Base-by-base conservation (phyloP, 2,113 vertebrate genomes). In the Ramphastos sulfuratus region DNA sequence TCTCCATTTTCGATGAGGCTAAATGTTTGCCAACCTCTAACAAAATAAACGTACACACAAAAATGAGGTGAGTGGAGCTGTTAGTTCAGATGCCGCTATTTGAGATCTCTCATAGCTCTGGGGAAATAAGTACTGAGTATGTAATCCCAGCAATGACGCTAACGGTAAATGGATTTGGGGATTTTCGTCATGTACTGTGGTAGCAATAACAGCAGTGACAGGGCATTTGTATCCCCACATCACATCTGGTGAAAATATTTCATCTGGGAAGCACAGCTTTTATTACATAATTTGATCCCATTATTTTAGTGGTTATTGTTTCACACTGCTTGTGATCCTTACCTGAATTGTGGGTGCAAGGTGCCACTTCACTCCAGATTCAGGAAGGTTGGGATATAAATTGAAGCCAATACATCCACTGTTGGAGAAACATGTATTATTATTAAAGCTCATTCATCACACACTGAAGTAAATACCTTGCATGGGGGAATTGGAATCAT, bases 391-490 rank as follows among this genome's bases (percentile, higher is more conserved):
- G 84, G 90, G 79, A 66, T 95, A 94, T 33, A 66, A 96, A 95
- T 94, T 95, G 93, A 91, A 95, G 83, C 87, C 30, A 60, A 95
- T 94, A 90, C 73, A 95, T 96, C 87, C 71, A 50, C 95, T 94
- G 87, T 96, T 4, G 5, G 87, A 85, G 94, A 93, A 97, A 96
- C 69, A 54, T 84, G 92, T 87, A 97, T 97, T 96, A 94, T 97
- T 97, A 97, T 97, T 98, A 97, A 97, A 97, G 96, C 87, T 93
- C 97, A 95, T 97, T 97, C 81, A 97, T 98, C 97, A 98, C 83
- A 90, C 30, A 59, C 91, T 85, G 95, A 97, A 96, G 96, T 97
- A 97, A 98, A 97, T 94, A 96, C 92, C 93, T 72, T 78, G 94
- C 89, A n/a, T 94, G 76, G 67, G 97, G 94, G 97, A 96, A 97